Percentiles rank a stretch among this genome's conserved stretches.
These are phyloP conservation scores for Cepphus grylle DNA, from an alignment of 2,113 vertebrate species.

Conservation along the genomic window DNA sequence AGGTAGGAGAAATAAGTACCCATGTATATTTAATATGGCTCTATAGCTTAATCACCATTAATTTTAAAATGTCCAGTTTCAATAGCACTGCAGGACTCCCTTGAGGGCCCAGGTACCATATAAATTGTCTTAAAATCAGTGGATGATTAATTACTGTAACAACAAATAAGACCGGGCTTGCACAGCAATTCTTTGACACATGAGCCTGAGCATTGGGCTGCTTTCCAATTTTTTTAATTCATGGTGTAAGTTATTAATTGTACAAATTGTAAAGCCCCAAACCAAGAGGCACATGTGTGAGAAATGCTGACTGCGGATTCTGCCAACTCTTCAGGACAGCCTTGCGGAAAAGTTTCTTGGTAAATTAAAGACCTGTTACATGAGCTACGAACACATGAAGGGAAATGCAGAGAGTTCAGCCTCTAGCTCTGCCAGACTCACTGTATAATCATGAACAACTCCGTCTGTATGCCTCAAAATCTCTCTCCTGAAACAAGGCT, in stretches of 20 bases:
- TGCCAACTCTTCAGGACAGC: neutral
- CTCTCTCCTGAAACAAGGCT: neutral
- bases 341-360: neutral
- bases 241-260: conserved; percentile 39
- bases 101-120: neutral
- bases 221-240: conserved; percentile 33
- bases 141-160: neutral
- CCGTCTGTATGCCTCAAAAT: neutral
- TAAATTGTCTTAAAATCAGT: neutral
- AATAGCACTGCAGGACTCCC: neutral
- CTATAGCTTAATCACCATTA: conserved; percentile 28
- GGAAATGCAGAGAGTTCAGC: neutral
- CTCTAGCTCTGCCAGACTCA: neutral
- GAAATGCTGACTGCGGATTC: neutral
- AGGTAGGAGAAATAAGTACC: conserved; percentile 17
- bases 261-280: conserved; percentile 1
- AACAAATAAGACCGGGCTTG: conserved; percentile 30
- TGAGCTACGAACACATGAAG: neutral
- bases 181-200: conserved; percentile 28
- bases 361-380: conserved; percentile 45
- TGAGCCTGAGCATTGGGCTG: neutral
- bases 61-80: conserved; percentile 14
- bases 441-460: neutral
- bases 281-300: neutral
- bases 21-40: conserved; percentile 21